A percentile compares a stretch with the other conserved stretches of the same genome.
phyloP scores from a whole-genome alignment of 2,888 invertebrate species.

The Lissonota sp. region DNA sequence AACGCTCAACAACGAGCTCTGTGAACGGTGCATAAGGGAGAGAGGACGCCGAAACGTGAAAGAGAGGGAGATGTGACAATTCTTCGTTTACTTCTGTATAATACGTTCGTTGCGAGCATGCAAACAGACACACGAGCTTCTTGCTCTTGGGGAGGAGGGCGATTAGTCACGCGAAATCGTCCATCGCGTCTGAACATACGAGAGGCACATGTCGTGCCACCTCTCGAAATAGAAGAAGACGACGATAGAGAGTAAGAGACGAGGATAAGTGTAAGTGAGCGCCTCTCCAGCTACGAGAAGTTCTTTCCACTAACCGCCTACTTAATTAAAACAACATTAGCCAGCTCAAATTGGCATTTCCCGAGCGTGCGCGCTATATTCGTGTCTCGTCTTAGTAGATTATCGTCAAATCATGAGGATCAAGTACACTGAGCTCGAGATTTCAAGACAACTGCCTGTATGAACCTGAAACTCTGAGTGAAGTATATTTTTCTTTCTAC shows the following conservation, averaged over 20 bases:
- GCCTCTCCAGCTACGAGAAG: slow-evolving; percentile 43
- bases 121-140: slow-evolving; percentile 52
- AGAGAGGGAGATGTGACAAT: slow-evolving; percentile 21
- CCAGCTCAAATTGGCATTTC: slow-evolving; percentile 59
- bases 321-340: slow-evolving; percentile 83
- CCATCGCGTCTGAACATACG: slow-evolving; percentile 84
- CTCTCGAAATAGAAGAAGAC: slow-evolving; percentile 78
- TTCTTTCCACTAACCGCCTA: slow-evolving; percentile 79
- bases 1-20: slow-evolving; percentile 47
- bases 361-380: slow-evolving; percentile 1
- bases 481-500: neutral
- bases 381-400: slow-evolving; percentile 9
- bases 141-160: slow-evolving; percentile 73
- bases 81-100: slow-evolving; percentile 29
- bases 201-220: slow-evolving; percentile 80
- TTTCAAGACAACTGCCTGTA: neutral
- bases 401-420: slow-evolving; percentile 23
- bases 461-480: neutral
- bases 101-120: slow-evolving; percentile 40
- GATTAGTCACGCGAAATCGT: slow-evolving; percentile 84
- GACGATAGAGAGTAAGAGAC: slow-evolving; percentile 59
- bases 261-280: slow-evolving; percentile 62
- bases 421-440: slow-evolving; percentile 3
- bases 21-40: slow-evolving; percentile 12
- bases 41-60: neutral